Evolutionary conservation across 1,140 invertebrate species (phyloP), one percentile per base, ranked within the genome.

Genomic region (Parasteatoda tepidariorum): DNA sequence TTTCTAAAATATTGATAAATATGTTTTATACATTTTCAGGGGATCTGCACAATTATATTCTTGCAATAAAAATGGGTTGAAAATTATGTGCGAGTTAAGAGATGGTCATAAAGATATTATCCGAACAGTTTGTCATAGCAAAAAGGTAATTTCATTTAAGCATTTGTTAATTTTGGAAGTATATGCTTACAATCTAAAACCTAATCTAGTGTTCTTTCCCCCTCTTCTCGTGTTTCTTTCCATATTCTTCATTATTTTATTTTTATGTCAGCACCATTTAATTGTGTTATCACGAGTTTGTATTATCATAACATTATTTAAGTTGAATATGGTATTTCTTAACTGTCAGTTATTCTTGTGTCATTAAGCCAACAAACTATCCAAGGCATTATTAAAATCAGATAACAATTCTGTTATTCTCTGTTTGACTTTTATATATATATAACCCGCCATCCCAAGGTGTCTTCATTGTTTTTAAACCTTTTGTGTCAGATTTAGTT

Each of bases 21-120:
- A 31, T 18, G 28, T n/a, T 31, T 26, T 31, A 13, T 62, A 61
- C 30, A 11, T 75, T 61, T 75, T 15, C 15, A 75, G 73, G 5
- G 57, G 57, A 3, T 22, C n/a, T 62, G 24, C 62, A 6, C 55
- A 75, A 15, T 38, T 75, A 38, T 75, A 41, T 38, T 9, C 33
- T 3, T 33, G 41, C 26, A 62, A 34, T 13, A 24, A 30, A 15
- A 75, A 41, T 15, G 15, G 15, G 3, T 6, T 75, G 22, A 62
- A 62, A 41, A 22, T 11, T 15, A 4, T 62, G 61, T 6, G 7
- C 26, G 22, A 5, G 0, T 30, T 75, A 15, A 24, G 18, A 26
- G 15, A 75, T 18, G 73, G 73, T n/a, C 73, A 75, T 62, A 62
- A 55, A 15, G 73, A 75, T 62, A 9, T 75, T 75, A 57, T 75